Base-by-base conservation (phyloP, 23 tunicate genomes). In the Botrylloides violaceus region DNA sequence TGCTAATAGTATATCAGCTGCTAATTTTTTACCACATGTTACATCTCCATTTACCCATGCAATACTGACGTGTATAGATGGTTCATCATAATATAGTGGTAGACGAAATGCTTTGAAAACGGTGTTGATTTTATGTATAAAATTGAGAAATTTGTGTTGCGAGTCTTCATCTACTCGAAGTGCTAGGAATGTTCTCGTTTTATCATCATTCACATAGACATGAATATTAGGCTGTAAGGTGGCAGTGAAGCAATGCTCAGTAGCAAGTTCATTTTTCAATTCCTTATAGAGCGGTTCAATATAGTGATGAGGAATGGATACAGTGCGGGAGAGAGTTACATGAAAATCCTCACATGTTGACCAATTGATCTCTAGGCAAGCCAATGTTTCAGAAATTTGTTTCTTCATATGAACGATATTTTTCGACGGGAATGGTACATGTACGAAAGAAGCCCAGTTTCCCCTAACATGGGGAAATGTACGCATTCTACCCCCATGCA, bases 341-440 rank as follows among this genome's bases (percentile, higher is more conserved):
- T 63, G 70, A 33, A 63, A 63, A 63, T 63, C 70, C 26, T 63
- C 70, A 28, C 70, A 63, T 3, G 29, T 63, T 63, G 34, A 27
- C 70, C 70, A 63, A 23, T 28, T 33, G 18, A 4, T 12, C 20
- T 63, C 33, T 4, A 63, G 33, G 4, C 19, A 29, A 3, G 32
- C 20, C 9, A 63, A 28, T 31, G 36, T 25, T 63, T 63, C 23
- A 3, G n/a, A 29, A 12, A 63, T 28, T 27, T 4, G 35, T 9
- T 7, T 4, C 33, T 21, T 4, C 35, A 63, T 3, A 6, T 29
- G 26, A 29, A 25, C 35, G 19, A 19, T 33, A 34, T 25, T 3
- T 31, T 26, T 4, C 26, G 3, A 3, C 4, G 70, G 70, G 36
- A 3, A 15, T 4, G 32, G 32, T 31, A 33, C 70, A 63, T 27